Conservation (phyloP, 2,113 vertebrate genomes). For the Sebastes fasciatus region DNA sequence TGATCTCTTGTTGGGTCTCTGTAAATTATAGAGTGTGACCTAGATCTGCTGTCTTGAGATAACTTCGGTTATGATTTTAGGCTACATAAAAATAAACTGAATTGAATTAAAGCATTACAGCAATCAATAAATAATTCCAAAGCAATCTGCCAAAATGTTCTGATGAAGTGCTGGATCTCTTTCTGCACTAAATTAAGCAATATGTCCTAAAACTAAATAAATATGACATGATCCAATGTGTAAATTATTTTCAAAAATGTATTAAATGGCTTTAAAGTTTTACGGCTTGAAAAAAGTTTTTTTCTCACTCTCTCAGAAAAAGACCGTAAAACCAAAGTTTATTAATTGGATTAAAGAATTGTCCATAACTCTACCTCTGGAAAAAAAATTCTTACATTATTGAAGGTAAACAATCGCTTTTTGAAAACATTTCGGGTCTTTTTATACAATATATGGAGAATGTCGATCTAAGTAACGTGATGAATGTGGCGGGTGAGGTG, state of each 20-base stretch:
- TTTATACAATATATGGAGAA: neutral
- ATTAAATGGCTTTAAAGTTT: neutral
- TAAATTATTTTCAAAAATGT: neutral
- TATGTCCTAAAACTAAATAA: too few relatives aligned
- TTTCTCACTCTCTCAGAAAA: neutral
- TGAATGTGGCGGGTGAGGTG: neutral
- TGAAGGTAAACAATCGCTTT: neutral
- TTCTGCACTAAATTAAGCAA: too few relatives aligned
- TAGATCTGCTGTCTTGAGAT: too few relatives aligned
- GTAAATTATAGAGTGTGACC: too few relatives aligned
- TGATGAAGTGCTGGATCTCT: neutral
- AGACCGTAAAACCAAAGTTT: neutral
- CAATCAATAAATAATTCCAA: neutral
- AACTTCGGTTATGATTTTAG: too few relatives aligned
- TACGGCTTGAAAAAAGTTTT: neutral
- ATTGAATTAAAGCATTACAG: neutral
- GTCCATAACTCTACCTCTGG: neutral
- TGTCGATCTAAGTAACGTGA: neutral
- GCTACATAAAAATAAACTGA: too few relatives aligned
- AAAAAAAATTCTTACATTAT: neutral
- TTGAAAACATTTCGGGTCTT: neutral
- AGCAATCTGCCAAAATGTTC: neutral
- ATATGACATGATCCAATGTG: neutral
- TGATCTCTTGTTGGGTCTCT: too few relatives aligned
- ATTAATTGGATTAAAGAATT: neutral